Percentiles rank a stretch among this genome's conserved stretches.
phyloP scores from a whole-genome alignment of 2,113 vertebrate species.

The Mormyrus iriodes region DNA sequence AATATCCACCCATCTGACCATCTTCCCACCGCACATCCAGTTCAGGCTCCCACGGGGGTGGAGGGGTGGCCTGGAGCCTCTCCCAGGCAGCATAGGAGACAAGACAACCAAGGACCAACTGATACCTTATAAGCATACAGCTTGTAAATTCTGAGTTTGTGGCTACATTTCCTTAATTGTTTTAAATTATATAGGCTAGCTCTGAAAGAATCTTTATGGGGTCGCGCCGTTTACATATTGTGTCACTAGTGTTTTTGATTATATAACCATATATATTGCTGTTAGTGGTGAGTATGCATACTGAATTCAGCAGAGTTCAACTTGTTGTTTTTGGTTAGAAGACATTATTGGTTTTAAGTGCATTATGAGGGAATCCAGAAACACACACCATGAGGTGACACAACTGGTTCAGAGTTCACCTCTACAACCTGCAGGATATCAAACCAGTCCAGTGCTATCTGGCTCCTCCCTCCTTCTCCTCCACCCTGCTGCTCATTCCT shows the following conservation, averaged over 20 bases:
- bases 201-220: neutral
- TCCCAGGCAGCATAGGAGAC: neutral
- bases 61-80: neutral
- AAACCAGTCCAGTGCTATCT: neutral
- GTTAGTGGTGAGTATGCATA: neutral
- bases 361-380: neutral
- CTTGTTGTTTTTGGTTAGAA: neutral
- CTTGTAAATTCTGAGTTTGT: neutral
- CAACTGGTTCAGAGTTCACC: neutral
- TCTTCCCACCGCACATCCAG: neutral
- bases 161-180: neutral
- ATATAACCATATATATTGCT: neutral
- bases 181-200: neutral
- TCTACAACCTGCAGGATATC: neutral
- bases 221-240: neutral
- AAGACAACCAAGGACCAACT: neutral
- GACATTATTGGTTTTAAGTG: neutral
- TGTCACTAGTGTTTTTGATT: neutral
- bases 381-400: neutral
- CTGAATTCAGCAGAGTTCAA: neutral
- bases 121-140: no score
- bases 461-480: neutral
- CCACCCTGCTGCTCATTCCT: neutral
- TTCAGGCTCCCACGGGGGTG: neutral
- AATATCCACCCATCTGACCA: neutral